Evolutionary conservation across 2,888 invertebrate species (phyloP).

Genomic region (Andrena minutula): DNA sequence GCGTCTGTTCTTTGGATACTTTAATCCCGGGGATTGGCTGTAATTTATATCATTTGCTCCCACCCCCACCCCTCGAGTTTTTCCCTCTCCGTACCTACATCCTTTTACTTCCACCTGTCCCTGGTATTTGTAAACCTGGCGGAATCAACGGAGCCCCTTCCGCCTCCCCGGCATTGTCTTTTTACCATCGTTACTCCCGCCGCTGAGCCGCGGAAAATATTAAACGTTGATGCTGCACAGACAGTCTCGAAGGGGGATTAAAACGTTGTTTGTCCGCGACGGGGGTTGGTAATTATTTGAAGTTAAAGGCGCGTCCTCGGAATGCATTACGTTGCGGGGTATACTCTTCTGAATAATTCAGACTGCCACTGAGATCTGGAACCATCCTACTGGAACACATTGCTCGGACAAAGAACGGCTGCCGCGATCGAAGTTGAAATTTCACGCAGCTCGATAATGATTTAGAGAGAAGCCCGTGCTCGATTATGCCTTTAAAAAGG

Average conservation of each 20-base stretch:
- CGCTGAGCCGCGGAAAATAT: conserved; percentile 10
- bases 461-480: too few species aligned
- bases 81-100: conserved; percentile 35
- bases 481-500: too few species aligned
- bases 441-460: too few species aligned
- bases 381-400: too few species aligned
- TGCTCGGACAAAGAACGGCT: too few species aligned
- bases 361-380: too few species aligned
- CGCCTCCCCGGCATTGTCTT: neutral
- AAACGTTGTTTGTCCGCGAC: neutral
- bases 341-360: neutral
- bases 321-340: neutral
- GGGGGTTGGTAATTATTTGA: neutral
- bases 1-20: conserved; percentile 79
- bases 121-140: conserved; percentile 43
- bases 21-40: conserved; percentile 78
- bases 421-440: too few species aligned
- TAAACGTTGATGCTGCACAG: conserved; percentile 16
- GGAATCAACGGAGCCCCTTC: conserved; percentile 21
- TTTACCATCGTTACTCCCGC: conserved; percentile 12
- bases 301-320: neutral
- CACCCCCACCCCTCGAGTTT: conserved; percentile 25
- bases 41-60: conserved; percentile 76
- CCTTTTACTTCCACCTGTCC: conserved; percentile 44
- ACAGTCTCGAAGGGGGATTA: conserved; percentile 4